Conservation (phyloP, 35 echinoderm and acorn worm species). For the Heliocidaris tuberculata region DNA sequence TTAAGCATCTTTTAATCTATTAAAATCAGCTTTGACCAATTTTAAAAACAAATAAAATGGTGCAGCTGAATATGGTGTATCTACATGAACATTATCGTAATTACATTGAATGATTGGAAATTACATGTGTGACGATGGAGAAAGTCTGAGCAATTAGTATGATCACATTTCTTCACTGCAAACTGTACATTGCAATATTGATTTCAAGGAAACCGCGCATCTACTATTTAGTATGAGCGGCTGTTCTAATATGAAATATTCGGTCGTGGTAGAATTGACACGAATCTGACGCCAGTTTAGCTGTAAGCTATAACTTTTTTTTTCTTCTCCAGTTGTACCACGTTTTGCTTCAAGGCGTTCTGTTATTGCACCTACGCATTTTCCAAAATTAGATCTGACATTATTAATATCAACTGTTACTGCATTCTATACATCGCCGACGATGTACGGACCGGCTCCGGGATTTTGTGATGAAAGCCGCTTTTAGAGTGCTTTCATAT, state of each 20-base stretch:
- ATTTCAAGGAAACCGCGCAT: background rate
- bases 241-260: background rate
- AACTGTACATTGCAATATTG: background rate
- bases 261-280: background rate
- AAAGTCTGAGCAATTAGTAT: background rate
- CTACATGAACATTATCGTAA: too few relatives aligned
- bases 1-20: too few relatives aligned
- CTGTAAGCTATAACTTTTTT: background rate
- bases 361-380: background rate
- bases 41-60: too few relatives aligned
- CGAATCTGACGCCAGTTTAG: background rate
- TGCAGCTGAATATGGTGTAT: too few relatives aligned
- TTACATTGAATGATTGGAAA: too few relatives aligned
- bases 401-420: too few relatives aligned
- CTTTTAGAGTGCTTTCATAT: too few relatives aligned
- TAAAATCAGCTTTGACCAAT: too few relatives aligned
- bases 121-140: too few relatives aligned
- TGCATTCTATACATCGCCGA: too few relatives aligned
- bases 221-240: background rate
- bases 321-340: background rate
- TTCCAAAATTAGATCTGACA: background rate
- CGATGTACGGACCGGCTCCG: too few relatives aligned
- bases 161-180: background rate
- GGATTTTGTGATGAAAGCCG: too few relatives aligned
- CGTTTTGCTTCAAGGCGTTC: background rate